Evolutionary conservation across 35 echinoderm and acorn worm genomes (phyloP).

Genomic region (Amphiura filiformis): DNA sequence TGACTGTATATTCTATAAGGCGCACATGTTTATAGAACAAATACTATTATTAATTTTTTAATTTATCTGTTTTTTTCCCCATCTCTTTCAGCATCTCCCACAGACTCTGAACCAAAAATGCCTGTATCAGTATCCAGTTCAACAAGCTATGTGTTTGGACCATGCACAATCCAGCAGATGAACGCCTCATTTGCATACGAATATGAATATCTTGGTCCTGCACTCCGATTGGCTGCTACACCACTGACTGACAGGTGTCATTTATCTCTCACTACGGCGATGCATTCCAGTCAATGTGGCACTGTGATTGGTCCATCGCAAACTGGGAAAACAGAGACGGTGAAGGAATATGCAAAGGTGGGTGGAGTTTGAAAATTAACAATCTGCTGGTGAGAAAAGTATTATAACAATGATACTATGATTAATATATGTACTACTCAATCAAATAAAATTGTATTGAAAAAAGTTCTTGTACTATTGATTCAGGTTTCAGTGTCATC

Average conservation of each 20-base stretch:
- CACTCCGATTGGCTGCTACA: conserved; percentile 40
- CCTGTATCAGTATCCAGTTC: not conserved
- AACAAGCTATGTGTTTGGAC: conserved; percentile 51
- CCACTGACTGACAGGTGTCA: conserved; percentile 94
- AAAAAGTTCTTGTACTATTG: no score
- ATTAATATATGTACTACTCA: no score
- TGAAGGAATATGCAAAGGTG: conserved; percentile 79
- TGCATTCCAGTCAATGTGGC: conserved; percentile 76
- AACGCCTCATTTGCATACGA: conserved; percentile 82
- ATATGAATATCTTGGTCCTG: conserved; percentile 82
- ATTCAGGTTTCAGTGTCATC: no score
- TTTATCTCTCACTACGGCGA: conserved; percentile 62
- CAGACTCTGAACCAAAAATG: not conserved
- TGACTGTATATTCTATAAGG: not conserved
- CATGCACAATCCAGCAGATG: conserved; percentile 57
- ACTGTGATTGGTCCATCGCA: conserved; percentile 57
- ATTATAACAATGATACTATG: no score
- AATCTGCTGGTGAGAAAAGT: no score
- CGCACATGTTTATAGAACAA: not conserved
- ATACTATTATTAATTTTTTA: not conserved
- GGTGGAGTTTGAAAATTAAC: not conserved
- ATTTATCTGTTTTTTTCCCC: not conserved
- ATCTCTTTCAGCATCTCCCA: not conserved
- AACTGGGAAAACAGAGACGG: conserved; percentile 67
- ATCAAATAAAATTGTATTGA: no score